phyloP scores from a whole-genome alignment of 1,140 invertebrate genomes.

The Globodera rostochiensis region DNA sequence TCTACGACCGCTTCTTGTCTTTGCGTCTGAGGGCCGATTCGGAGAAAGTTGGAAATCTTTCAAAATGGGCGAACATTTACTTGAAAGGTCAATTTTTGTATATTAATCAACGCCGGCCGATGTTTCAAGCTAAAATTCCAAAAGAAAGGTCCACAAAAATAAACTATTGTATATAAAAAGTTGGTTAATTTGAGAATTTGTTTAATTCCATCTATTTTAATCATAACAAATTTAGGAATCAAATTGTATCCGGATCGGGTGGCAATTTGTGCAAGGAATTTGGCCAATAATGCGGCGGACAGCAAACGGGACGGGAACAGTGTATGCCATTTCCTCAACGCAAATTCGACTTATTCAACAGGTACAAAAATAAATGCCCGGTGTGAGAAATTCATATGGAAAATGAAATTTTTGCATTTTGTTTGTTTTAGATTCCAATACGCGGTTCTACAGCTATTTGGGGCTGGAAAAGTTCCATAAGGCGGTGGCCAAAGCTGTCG shows the following conservation, averaged over 20 bases:
- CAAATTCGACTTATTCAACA: conserved; percentile 16
- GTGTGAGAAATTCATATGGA: too few species aligned
- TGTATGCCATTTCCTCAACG: conserved; percentile 13
- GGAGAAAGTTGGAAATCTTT: conserved; percentile 38
- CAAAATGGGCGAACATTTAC: conserved; percentile 44
- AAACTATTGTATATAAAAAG: too few species aligned
- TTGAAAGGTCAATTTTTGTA: conserved; percentile 19
- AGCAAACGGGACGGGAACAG: conserved; percentile 37
- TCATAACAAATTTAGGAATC: background rate
- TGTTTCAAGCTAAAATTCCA: conserved; percentile 18
- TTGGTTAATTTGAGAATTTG: too few species aligned
- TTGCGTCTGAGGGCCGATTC: conserved; percentile 11
- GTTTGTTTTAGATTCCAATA: conserved; percentile 32
- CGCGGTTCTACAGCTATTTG: conserved; percentile 34
- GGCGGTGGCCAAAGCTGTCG: conserved; percentile 28
- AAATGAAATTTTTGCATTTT: too few species aligned
- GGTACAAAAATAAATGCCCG: background rate
- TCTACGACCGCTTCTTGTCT: conserved; percentile 33
- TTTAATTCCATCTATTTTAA: too few species aligned
- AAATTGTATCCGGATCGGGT: conserved; percentile 18
- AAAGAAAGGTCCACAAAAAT: conserved; percentile 8
- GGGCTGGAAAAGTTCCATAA: conserved; percentile 46
- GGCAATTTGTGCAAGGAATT: conserved; percentile 40
- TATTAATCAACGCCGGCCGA: too few species aligned
- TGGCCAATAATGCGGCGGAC: conserved; percentile 37